phyloP scores from a whole-genome alignment of 2,888 invertebrate genomes.

The Nomada hirtipes region DNA sequence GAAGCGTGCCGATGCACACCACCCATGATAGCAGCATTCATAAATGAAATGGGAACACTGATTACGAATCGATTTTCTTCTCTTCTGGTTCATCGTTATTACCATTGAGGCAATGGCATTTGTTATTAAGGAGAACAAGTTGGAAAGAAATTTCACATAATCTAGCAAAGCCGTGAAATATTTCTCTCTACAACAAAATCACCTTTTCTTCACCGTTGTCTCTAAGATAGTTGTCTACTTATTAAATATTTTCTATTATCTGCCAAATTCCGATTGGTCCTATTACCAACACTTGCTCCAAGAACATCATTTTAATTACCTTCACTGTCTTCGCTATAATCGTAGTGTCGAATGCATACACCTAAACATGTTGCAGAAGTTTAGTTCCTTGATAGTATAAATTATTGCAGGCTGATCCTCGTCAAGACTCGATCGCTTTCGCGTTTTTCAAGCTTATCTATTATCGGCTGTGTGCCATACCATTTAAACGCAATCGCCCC shows the following conservation, averaged over 20 bases:
- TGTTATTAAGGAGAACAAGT: not conserved
- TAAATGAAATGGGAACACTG: slow-evolving; percentile 8
- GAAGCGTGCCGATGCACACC: slow-evolving; percentile 35
- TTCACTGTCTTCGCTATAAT: not conserved
- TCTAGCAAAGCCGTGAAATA: not conserved
- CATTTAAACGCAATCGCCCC: slow-evolving; percentile 18
- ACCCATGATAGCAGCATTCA: slow-evolving; percentile 7
- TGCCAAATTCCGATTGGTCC: too few species aligned
- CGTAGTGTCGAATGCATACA: too few species aligned
- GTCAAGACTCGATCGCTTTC: not conserved
- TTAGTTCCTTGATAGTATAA: too few species aligned
- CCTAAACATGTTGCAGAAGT: too few species aligned
- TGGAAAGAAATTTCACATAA: not conserved
- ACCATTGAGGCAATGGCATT: not conserved
- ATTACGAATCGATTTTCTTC: slow-evolving; percentile 17
- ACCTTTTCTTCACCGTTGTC: not conserved
- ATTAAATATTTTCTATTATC: too few species aligned
- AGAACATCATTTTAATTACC: not conserved
- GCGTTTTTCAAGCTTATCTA: slow-evolving; percentile 12
- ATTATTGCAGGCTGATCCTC: too few species aligned
- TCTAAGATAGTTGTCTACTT: too few species aligned
- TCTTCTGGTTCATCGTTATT: not conserved
- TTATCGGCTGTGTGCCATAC: slow-evolving; percentile 9
- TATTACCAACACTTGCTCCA: not conserved
- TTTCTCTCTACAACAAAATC: not conserved